Percentiles rank a stretch among this genome's conserved stretches.
Evolutionary conservation across 1,140 invertebrate genomes (phyloP).

Genomic region (Coenobita brevimanus): DNA sequence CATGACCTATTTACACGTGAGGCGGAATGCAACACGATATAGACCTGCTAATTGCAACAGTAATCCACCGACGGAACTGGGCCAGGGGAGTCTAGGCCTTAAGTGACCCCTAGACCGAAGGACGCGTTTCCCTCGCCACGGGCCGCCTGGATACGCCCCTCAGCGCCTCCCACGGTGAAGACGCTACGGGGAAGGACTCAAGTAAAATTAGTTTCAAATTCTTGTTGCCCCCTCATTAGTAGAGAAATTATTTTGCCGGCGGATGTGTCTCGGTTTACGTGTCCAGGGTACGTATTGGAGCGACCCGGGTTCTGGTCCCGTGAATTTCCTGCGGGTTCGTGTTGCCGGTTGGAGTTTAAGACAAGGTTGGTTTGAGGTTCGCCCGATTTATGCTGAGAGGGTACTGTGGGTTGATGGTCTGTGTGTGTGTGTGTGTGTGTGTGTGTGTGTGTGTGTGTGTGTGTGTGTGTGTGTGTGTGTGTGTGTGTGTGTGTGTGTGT

Average conservation of each 20-base stretch:
- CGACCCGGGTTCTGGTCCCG: no score
- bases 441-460: no score
- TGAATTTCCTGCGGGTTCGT: no score
- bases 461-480: not conserved
- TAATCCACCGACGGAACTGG: not conserved
- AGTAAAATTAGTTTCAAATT: slow-evolving; percentile 53
- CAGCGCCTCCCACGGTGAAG: slow-evolving; percentile 22
- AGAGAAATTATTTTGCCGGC: slow-evolving; percentile 43
- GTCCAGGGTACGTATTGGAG: not conserved
- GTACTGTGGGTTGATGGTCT: not conserved
- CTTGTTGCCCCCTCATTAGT: slow-evolving; percentile 43
- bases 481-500: not conserved
- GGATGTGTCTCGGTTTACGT: slow-evolving; percentile 27
- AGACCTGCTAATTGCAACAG: slow-evolving; percentile 53
- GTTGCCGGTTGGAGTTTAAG: no score
- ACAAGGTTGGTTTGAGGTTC: no score
- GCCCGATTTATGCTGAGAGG: no score
- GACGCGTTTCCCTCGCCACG: not conserved
- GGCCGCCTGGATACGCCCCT: not conserved
- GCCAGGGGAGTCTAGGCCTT: not conserved
- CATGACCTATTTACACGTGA: slow-evolving; percentile 51
- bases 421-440: no score
- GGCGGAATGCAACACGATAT: slow-evolving; percentile 46
- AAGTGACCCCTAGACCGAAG: not conserved
- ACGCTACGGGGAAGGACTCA: slow-evolving; percentile 4